Percentiles rank a stretch among this genome's conserved stretches.
These are phyloP conservation scores for Hofmannophila pseudospretella DNA, from an alignment of 2,888 invertebrate species.

Conservation along the genomic window DNA sequence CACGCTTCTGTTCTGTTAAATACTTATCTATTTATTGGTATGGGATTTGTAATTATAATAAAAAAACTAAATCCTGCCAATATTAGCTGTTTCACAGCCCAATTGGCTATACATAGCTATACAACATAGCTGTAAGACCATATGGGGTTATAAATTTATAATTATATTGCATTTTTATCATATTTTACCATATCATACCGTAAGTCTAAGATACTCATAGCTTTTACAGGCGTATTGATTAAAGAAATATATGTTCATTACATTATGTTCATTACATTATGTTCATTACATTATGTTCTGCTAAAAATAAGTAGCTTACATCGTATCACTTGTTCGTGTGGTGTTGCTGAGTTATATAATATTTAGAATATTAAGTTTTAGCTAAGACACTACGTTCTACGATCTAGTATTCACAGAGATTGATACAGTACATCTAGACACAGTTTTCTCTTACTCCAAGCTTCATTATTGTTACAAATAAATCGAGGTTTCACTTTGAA, in stretches of 20 bases:
- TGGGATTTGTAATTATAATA: constrained; percentile 13
- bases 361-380: constrained; percentile 73
- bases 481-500: no score
- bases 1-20: no score
- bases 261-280: constrained; percentile 39
- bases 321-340: constrained; percentile 74
- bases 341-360: constrained; percentile 64
- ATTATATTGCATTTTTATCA: constrained; percentile 28
- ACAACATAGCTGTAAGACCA: constrained; percentile 44
- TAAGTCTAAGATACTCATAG: constrained; percentile 48
- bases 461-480: no score
- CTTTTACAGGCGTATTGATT: constrained; percentile 58
- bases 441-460: neutral
- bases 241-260: constrained; percentile 56
- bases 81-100: constrained; percentile 54
- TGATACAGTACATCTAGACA: constrained; percentile 38
- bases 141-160: constrained; percentile 27
- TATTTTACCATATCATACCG: constrained; percentile 16
- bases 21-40: no score
- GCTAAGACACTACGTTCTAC: constrained; percentile 74
- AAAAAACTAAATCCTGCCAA: constrained; percentile 27
- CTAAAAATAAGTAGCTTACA: constrained; percentile 60
- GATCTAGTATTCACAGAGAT: constrained; percentile 73
- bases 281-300: constrained; percentile 42
- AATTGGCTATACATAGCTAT: constrained; percentile 19